These are phyloP conservation scores for Anas georgica DNA, from an alignment of 2,797 vertebrate genomes.

Conservation along the genomic window DNA sequence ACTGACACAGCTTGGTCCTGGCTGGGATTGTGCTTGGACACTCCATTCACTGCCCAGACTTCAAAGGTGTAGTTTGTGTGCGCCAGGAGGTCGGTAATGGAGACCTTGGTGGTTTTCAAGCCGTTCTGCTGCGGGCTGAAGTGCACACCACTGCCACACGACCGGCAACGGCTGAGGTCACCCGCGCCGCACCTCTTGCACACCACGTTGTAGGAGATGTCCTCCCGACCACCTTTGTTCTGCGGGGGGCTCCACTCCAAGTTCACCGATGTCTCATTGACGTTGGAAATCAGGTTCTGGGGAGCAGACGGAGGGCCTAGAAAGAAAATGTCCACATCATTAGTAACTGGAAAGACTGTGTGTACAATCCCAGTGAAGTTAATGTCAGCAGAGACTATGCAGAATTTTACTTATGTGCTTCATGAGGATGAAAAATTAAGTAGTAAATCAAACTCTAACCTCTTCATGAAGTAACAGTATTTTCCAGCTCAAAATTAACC, in stretches of 20 bases:
- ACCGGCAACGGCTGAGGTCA: slow-evolving; percentile 85
- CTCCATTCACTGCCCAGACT: slow-evolving; percentile 95
- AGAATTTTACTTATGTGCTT: neutral
- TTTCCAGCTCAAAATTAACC: neutral
- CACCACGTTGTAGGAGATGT: slow-evolving; percentile 92
- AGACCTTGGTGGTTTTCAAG: slow-evolving; percentile 88
- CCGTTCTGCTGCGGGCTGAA: slow-evolving; percentile 92
- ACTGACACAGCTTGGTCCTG: slow-evolving; percentile 93
- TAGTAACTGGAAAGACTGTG: neutral
- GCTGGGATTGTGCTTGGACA: slow-evolving; percentile 91
- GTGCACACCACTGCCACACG: slow-evolving; percentile 92
- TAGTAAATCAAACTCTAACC: neutral
- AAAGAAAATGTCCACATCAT: neutral
- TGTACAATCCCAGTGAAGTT: neutral
- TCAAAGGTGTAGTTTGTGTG: slow-evolving; percentile 99
- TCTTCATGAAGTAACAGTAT: neutral
- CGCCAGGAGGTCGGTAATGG: slow-evolving; percentile 94
- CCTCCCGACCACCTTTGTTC: slow-evolving; percentile 90
- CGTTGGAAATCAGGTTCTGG: slow-evolving; percentile 94
- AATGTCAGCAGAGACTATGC: neutral
- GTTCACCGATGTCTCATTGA: slow-evolving; percentile 97
- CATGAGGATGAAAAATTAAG: neutral
- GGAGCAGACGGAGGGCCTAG: slow-evolving; percentile 92
- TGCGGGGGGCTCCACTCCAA: slow-evolving; percentile 93
- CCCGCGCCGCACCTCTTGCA: slow-evolving; percentile 89